These are phyloP conservation scores for Phaenicophaeus curvirostris DNA, from an alignment of 2,797 vertebrate species.

Conservation along the genomic window DNA sequence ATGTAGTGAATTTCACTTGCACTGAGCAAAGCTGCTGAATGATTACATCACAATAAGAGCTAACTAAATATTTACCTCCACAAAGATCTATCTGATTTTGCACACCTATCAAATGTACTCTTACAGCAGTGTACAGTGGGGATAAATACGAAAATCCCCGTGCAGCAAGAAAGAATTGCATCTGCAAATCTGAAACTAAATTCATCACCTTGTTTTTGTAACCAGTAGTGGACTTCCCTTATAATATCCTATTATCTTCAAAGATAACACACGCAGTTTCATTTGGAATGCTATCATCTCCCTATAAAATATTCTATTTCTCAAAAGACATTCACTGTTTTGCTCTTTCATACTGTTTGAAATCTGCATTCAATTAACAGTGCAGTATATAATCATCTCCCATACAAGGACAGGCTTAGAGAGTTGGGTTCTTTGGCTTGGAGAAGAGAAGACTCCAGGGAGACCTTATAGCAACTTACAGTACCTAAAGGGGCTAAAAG, in stretches of 20 bases:
- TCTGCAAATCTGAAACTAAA: neutral
- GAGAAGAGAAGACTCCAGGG: too few species aligned
- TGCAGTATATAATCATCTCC: neutral
- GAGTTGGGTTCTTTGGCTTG: too few species aligned
- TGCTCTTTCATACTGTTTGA: neutral
- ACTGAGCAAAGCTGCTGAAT: neutral
- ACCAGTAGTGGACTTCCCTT: neutral
- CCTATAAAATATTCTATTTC: neutral
- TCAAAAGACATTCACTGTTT: neutral
- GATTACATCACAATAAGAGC: neutral
- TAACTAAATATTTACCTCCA: conserved; percentile 50
- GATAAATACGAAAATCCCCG: neutral
- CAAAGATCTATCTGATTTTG: neutral
- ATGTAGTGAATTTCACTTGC: neutral
- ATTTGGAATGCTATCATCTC: neutral
- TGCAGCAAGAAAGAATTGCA: neutral
- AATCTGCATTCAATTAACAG: neutral
- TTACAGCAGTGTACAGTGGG: neutral
- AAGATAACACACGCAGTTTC: neutral
- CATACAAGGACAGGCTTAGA: too few species aligned
- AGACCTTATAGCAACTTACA: too few species aligned
- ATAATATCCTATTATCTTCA: neutral
- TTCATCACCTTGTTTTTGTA: neutral
- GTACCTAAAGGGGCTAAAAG: too few species aligned
- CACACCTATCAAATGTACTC: neutral